Evolutionary conservation across 2,113 vertebrate genomes (phyloP), one percentile per base, ranked within the genome.

Genomic region (Aegithalos caudatus): DNA sequence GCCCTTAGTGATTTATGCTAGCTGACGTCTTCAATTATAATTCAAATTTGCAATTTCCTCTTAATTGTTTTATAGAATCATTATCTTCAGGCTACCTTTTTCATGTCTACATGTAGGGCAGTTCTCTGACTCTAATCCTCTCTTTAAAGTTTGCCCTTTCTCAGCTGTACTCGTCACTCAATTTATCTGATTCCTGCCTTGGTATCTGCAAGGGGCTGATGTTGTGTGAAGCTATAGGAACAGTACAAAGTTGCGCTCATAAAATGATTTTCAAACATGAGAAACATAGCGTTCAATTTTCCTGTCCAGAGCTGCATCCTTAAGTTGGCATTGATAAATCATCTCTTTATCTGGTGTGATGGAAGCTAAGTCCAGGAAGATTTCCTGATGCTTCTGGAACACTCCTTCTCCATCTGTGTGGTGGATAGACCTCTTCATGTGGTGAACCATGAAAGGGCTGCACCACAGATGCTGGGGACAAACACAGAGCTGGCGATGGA

Each of bases 251-350:
- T 82, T 74, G 28, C 72, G 57, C 57, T 91, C 86, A 94, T 86
- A 87, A 95, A 91, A 66, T 0, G 3, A 80, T 93, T 94, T 97
- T 96, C 91, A 96, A 95, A 96, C 81, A 91, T 60, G 89, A 88
- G 89, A 94, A 97, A 57, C 45, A 77, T 44, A 92, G 45, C 40
- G 22, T 96, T 96, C 67, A 70, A 23, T 95, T 95, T 97, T 67
- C 79, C 64, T 94, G 84, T 95, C 84, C 84, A 69, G 64, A 88
- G 44, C 50, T 88, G 47, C 71, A 86, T 94, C 74, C 56, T 92
- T 95, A 95, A 95, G 57, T 45, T 94, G 91, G 48, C 91, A 66
- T 70, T 83, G 95, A 96, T 90, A 54, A 90, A 94, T 95, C 61
- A 88, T 48, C 61, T 93, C 72, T 77, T 64, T 88, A 48, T 90